A percentile compares a stretch with the other conserved stretches of the same genome.
These are phyloP conservation scores for Cirrhinus mrigala DNA, from an alignment of 2,797 vertebrate genomes.

Conservation along the genomic window DNA sequence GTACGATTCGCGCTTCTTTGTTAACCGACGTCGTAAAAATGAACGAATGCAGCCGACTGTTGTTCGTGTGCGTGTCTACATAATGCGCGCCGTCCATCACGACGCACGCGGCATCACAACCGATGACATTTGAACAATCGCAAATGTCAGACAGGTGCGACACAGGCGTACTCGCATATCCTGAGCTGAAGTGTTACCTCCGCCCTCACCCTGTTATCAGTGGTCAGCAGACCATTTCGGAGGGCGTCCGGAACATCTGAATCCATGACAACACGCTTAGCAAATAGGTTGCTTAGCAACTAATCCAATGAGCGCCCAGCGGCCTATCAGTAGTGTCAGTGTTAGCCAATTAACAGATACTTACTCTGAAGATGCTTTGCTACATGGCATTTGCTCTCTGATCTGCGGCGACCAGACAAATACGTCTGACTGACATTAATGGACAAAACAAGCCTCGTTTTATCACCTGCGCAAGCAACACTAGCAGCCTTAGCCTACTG, in stretches of 20 bases:
- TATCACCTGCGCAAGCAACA: background rate
- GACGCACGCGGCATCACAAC: background rate
- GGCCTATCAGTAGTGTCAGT: constrained; percentile 64
- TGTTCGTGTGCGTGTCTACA: background rate
- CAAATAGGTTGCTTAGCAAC: constrained; percentile 77
- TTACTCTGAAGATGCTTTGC: constrained; percentile 52
- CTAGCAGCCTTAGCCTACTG: background rate
- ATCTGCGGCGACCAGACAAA: background rate
- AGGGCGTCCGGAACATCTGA: constrained; percentile 65
- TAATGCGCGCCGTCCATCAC: background rate
- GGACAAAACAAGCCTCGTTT: background rate
- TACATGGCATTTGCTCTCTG: constrained; percentile 36
- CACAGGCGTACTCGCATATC: background rate
- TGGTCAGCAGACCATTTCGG: constrained; percentile 60
- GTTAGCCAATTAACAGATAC: constrained; percentile 67
- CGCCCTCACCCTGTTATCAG: constrained; percentile 48
- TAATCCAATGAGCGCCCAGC: constrained; percentile 66
- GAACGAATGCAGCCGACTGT: background rate
- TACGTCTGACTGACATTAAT: background rate
- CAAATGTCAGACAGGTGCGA: constrained; percentile 33
- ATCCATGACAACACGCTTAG: constrained; percentile 72
- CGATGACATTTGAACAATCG: constrained; percentile 24
- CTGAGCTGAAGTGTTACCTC: constrained; percentile 3
- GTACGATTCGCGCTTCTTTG: background rate
- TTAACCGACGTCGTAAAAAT: background rate